Evolutionary conservation across 1,140 invertebrate genomes (phyloP).

Genomic region (Cydia strobilella): DNA sequence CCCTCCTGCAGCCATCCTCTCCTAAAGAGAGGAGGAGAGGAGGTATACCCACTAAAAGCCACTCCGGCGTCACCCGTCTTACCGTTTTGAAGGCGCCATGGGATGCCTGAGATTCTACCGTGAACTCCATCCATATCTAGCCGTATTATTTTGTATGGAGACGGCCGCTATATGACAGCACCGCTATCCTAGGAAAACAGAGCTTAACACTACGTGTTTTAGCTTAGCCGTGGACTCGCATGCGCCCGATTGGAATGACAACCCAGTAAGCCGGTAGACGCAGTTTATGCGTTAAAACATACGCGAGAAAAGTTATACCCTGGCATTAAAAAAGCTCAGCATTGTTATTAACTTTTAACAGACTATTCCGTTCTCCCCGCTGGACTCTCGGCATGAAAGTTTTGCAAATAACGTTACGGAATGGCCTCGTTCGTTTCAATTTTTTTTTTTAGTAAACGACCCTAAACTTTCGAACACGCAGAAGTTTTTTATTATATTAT

Average conservation of each 20-base stretch:
- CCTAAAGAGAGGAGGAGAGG: too few relatives aligned
- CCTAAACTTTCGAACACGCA: not conserved
- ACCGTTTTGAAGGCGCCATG: too few relatives aligned
- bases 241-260: not conserved
- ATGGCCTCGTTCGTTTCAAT: not conserved
- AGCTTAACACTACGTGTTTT: too few relatives aligned
- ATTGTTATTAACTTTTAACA: constrained; percentile 22
- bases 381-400: constrained; percentile 11
- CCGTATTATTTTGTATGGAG: too few relatives aligned
- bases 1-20: too few relatives aligned
- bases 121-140: too few relatives aligned
- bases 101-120: too few relatives aligned
- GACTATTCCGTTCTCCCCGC: constrained; percentile 1
- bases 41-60: too few relatives aligned
- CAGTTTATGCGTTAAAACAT: constrained; percentile 23
- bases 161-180: too few relatives aligned
- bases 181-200: too few relatives aligned
- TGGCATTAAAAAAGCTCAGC: constrained; percentile 12
- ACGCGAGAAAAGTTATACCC: constrained; percentile 24
- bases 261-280: constrained; percentile 5
- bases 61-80: too few relatives aligned
- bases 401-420: constrained; percentile 2
- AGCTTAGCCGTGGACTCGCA: not conserved
- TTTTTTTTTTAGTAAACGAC: constrained; percentile 2
- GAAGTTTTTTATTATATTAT: not conserved